Evolutionary conservation across 2,113 vertebrate species (phyloP).

Genomic region (Entomyzon cyanotis): DNA sequence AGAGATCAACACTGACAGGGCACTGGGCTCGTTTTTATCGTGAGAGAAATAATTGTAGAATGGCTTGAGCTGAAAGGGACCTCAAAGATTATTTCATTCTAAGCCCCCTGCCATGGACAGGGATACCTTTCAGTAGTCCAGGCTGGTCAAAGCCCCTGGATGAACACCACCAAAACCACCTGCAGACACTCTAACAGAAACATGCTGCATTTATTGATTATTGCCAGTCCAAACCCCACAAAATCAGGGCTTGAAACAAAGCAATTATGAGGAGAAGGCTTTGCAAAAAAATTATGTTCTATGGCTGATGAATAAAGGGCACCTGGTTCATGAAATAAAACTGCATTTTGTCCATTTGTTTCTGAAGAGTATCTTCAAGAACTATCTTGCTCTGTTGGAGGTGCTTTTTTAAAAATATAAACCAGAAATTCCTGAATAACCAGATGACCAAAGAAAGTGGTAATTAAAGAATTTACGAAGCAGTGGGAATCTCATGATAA

Average conservation of each 20-base stretch:
- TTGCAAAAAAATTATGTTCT: neutral
- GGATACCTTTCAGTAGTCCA: neutral
- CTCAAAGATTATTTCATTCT: neutral
- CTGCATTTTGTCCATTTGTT: neutral
- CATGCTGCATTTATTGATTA: neutral
- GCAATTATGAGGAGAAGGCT: neutral
- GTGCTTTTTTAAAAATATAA: neutral
- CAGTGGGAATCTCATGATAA: neutral
- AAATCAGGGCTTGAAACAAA: neutral
- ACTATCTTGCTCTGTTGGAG: neutral
- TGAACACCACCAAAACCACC: neutral
- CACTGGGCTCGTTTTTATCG: neutral
- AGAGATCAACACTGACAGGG: neutral
- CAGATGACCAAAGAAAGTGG: neutral
- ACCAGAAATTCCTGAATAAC: neutral
- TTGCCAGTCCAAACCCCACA: neutral
- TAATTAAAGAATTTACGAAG: neutral
- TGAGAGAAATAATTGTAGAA: neutral
- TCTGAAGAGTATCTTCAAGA: neutral
- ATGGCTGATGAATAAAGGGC: neutral
- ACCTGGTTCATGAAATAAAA: neutral
- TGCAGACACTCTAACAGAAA: neutral
- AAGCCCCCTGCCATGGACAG: neutral
- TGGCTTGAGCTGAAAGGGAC: neutral
- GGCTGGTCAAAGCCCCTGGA: neutral